A percentile compares a stretch with the other conserved stretches of the same genome.
Evolutionary conservation across 1,140 invertebrate genomes (phyloP).

Genomic region (Drosophila equinoxialis): DNA sequence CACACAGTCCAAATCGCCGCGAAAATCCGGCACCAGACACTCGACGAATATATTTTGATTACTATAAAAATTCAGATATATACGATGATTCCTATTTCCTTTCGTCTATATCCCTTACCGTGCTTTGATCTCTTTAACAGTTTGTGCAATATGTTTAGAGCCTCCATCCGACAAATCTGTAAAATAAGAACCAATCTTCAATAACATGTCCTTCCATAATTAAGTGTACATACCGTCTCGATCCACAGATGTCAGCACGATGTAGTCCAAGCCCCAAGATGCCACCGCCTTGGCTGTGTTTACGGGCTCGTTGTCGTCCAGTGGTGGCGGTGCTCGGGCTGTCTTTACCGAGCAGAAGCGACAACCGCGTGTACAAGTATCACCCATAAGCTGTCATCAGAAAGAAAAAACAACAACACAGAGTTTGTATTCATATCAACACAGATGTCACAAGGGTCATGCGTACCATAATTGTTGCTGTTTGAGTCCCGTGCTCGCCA

Average conservation of each 20-base stretch:
- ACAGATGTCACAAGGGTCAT: slow-evolving; percentile 41
- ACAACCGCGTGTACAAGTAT: slow-evolving; percentile 96
- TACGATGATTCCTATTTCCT: neutral
- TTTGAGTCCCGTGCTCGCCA: slow-evolving; percentile 93
- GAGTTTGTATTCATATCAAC: slow-evolving; percentile 37
- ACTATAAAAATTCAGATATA: slow-evolving; percentile 83
- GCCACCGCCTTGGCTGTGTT: slow-evolving; percentile 97
- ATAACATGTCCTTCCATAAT: too few relatives aligned
- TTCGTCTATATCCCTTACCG: slow-evolving; percentile 31
- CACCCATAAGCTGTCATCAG: slow-evolving; percentile 91
- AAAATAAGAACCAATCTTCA: slow-evolving; percentile 79
- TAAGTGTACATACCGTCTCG: slow-evolving; percentile 88
- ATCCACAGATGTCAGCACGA: slow-evolving; percentile 99
- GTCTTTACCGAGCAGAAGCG: slow-evolving; percentile 99
- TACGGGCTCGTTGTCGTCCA: slow-evolving; percentile 94
- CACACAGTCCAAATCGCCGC: slow-evolving; percentile 91
- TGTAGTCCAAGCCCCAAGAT: slow-evolving; percentile 98
- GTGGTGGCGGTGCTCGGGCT: slow-evolving; percentile 92
- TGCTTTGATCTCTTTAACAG: slow-evolving; percentile 89
- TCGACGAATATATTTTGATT: slow-evolving; percentile 96
- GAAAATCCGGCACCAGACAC: slow-evolving; percentile 98
- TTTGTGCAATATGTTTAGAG: slow-evolving; percentile 94
- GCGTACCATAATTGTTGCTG: slow-evolving; percentile 94
- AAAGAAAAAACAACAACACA: slow-evolving; percentile 13
- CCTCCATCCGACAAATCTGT: slow-evolving; percentile 94